A percentile compares a stretch with the other conserved stretches of the same genome.
Evolutionary conservation across 2,113 vertebrate genomes (phyloP).

Genomic region (Rhinopomastus cyanomelas): DNA sequence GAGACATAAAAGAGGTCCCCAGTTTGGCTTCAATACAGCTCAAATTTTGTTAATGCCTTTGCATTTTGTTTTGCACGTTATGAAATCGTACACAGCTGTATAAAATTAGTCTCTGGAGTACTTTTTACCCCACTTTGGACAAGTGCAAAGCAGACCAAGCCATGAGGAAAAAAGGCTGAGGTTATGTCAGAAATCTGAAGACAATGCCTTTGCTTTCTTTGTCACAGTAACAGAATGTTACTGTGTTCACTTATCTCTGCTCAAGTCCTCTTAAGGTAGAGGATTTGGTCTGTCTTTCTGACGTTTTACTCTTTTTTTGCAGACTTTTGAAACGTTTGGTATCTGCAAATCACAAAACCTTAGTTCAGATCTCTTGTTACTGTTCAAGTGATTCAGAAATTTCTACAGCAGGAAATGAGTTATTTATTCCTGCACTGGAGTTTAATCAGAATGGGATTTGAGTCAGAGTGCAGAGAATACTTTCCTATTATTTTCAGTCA

Average conservation of each 20-base stretch:
- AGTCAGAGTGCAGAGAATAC: background rate
- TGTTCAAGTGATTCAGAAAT: background rate
- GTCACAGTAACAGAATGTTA: background rate
- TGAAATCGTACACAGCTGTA: background rate
- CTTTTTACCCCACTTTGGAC: background rate
- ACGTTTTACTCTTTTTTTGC: background rate
- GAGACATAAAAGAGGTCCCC: background rate
- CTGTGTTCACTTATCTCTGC: too few species aligned
- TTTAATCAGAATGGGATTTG: background rate
- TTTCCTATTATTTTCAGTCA: background rate
- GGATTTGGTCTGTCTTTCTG: background rate
- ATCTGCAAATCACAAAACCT: background rate
- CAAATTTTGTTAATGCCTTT: background rate
- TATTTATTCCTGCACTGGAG: background rate
- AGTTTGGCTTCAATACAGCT: background rate
- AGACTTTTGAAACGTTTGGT: background rate
- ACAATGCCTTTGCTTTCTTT: background rate
- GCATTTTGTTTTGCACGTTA: background rate
- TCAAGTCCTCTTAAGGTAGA: background rate
- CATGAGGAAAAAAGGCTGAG: background rate
- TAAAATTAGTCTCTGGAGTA: background rate
- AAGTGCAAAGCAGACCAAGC: background rate
- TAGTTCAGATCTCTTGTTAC: background rate
- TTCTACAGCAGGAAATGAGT: background rate
- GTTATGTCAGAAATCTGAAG: background rate